Evolutionary conservation across 1,140 invertebrate genomes (phyloP).

Genomic region (Panagrolaimus sp.): DNA sequence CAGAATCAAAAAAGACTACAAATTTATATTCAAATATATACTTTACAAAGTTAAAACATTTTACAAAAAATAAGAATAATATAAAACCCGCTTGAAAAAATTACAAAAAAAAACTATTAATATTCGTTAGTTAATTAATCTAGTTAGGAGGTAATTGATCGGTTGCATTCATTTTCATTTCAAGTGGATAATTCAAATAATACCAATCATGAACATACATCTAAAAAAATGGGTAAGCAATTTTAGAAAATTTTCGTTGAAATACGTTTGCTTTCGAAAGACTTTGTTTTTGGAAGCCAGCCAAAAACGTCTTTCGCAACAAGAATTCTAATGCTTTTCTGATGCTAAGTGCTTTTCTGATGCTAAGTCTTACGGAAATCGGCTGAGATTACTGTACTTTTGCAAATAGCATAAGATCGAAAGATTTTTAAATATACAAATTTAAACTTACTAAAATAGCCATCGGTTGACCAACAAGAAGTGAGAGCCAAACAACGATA

Average conservation of each 20-base stretch:
- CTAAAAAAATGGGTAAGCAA: conserved; percentile 35
- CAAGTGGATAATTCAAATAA: conserved; percentile 35
- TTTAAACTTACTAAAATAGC: conserved; percentile 71
- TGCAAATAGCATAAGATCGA: no score
- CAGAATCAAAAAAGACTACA: no score
- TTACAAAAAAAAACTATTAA: not conserved
- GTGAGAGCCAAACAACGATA: conserved; percentile 65
- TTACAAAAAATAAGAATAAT: not conserved
- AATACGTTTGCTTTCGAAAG: no score
- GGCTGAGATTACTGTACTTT: no score
- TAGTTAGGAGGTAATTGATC: not conserved
- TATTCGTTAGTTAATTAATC: not conserved
- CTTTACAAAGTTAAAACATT: no score
- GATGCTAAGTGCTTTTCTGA: no score
- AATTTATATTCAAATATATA: no score
- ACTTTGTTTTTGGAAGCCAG: no score
- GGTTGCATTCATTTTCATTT: conserved; percentile 12
- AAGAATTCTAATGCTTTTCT: no score
- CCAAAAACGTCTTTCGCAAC: no score
- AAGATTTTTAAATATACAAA: no score
- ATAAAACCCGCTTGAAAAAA: not conserved
- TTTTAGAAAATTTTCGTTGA: not conserved
- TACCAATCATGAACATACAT: conserved; percentile 98
- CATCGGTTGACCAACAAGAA: conserved; percentile 83
- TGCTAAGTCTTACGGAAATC: no score